Evolutionary conservation across 2,797 vertebrate species (phyloP), one percentile per base, ranked within the genome.

Genomic region (Etheostoma nigrum): DNA sequence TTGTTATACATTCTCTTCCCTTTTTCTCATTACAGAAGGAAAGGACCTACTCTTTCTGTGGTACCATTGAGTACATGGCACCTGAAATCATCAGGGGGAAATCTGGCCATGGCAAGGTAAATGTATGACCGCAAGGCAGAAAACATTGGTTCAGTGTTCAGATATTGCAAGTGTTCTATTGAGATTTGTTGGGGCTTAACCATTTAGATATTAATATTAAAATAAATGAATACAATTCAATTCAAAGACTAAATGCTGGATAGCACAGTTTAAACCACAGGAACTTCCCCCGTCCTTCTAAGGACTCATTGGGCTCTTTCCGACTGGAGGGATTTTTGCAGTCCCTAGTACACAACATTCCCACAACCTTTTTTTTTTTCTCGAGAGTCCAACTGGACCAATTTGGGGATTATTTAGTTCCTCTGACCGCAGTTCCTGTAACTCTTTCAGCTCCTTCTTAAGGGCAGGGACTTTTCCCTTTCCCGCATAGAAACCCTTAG

Each of bases 1-100:
- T 1, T 2, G 30, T 10, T 47, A 6, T 18, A 16, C 5, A 42
- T 11, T 42, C 7, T 76, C 8, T 42, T 45, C 6, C 5, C 11
- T 53, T 72, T 78, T 13, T 58, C 30, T 61, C 16, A 1, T 55
- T 72, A 16, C 79, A 98, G 97, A 96, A 96, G 89, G 97, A 97
- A 79, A 95, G 97, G 70, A 97, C 97, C 5, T 98, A 97, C 89
- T 98, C 97, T 1, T 98, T 98, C 90, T 98, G 97, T 48, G 97
- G 97, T 72, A 98, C 97, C 51, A 98, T 98, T 0, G 97, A 98
- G 85, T 98, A 98, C 91, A 98, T 98, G 97, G 97, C 97, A n/a
- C 97, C 97, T 0, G 97, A 98, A 88, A 98, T 98, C 83, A 97
- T 98, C 83, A 92, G 96, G 73, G 96, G 96, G 71, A 97, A 97